Evolutionary conservation across 2,888 invertebrate species (phyloP).

Genomic region (Spodoptera littoralis): DNA sequence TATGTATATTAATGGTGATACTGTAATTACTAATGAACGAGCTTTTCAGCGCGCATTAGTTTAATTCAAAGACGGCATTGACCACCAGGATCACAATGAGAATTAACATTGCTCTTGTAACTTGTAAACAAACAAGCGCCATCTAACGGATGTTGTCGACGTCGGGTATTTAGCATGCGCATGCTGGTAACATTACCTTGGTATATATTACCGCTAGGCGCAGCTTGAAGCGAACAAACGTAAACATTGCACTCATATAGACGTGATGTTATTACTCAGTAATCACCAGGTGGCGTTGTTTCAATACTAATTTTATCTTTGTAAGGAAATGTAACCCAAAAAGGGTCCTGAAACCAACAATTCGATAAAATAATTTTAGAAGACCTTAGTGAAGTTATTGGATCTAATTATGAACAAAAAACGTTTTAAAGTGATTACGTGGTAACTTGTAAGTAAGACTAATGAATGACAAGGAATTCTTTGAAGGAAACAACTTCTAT

Average conservation of each 20-base stretch:
- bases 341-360: not conserved
- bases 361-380: too few species aligned
- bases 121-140: slow-evolving; percentile 57
- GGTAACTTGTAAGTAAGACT: too few species aligned
- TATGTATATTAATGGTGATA: not conserved
- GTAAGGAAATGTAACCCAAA: slow-evolving; percentile 7
- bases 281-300: slow-evolving; percentile 63
- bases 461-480: not conserved
- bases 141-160: slow-evolving; percentile 59
- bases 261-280: slow-evolving; percentile 29
- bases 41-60: too few species aligned
- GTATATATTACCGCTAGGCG: slow-evolving; percentile 22
- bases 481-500: not conserved
- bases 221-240: slow-evolving; percentile 32
- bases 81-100: too few species aligned
- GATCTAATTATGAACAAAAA: too few species aligned
- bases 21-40: too few species aligned
- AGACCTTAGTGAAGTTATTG: too few species aligned
- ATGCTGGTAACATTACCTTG: slow-evolving; percentile 9
- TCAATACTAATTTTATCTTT: slow-evolving; percentile 19
- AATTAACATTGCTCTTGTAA: not conserved
- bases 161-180: slow-evolving; percentile 32
- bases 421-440: too few species aligned
- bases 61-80: too few species aligned
- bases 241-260: slow-evolving; percentile 43